Evolutionary conservation across 2,888 invertebrate species (phyloP).

Genomic region (Pseudococcus longispinus): DNA sequence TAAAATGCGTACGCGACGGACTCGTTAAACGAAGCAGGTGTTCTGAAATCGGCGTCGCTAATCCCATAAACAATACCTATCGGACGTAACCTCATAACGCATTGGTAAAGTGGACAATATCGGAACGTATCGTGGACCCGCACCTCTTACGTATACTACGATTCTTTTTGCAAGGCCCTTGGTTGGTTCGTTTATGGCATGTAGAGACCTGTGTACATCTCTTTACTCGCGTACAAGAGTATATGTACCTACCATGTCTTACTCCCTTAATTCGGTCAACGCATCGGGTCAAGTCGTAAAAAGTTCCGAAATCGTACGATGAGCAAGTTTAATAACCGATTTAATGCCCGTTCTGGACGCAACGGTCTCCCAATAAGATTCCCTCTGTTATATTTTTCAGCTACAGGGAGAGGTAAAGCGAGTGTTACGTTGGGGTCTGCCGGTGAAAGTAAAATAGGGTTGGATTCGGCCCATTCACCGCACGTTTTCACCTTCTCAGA

Average conservation of each 20-base stretch:
- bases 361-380: background rate
- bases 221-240: background rate
- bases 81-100: constrained; percentile 5
- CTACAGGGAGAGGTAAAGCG: too few relatives aligned
- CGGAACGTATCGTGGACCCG: background rate
- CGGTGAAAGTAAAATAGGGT: too few relatives aligned
- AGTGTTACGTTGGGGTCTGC: too few relatives aligned
- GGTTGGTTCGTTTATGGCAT: background rate
- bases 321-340: background rate
- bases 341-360: background rate
- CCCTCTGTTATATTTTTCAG: background rate
- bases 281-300: background rate
- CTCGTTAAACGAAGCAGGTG: constrained; percentile 22
- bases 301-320: background rate
- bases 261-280: background rate
- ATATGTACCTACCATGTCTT: background rate
- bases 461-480: too few relatives aligned
- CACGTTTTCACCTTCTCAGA: too few relatives aligned
- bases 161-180: background rate
- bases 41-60: constrained; percentile 13
- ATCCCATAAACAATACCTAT: constrained; percentile 19
- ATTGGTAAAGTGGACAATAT: background rate
- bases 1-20: constrained; percentile 25
- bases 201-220: background rate
- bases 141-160: background rate